phyloP scores from a whole-genome alignment of 2,888 invertebrate genomes.

The Apotomis betuletana region DNA sequence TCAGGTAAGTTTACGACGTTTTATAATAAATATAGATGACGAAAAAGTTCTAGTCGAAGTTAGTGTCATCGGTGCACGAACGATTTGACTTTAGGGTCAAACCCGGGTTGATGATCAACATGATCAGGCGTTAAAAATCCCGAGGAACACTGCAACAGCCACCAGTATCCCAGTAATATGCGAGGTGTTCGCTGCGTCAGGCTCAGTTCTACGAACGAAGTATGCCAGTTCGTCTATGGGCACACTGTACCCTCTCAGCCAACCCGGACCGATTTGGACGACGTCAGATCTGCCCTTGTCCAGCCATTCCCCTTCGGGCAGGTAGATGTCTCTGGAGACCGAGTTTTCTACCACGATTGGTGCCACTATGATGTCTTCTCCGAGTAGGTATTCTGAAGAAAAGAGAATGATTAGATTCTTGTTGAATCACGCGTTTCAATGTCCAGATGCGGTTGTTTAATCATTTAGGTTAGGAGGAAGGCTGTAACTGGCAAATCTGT shows the following conservation, averaged over 20 bases:
- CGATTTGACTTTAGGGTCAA: too few species aligned
- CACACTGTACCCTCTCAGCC: constrained; percentile 86
- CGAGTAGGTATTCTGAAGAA: constrained; percentile 90
- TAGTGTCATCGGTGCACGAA: too few species aligned
- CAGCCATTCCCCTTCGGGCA: constrained; percentile 89
- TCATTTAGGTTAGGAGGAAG: too few species aligned
- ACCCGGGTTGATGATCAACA: not conserved
- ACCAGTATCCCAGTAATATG: constrained; percentile 51
- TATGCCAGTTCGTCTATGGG: constrained; percentile 87
- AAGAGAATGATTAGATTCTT: not conserved
- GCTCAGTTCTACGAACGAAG: constrained; percentile 74
- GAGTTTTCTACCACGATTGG: constrained; percentile 88
- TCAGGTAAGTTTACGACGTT: too few species aligned
- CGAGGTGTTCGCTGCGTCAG: constrained; percentile 49
- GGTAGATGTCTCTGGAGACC: constrained; percentile 86
- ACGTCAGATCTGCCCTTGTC: constrained; percentile 81
- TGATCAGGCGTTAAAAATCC: constrained; percentile 29
- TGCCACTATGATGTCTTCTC: constrained; percentile 90
- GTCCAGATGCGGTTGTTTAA: too few species aligned
- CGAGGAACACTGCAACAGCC: constrained; percentile 54
- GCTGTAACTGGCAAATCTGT: too few species aligned
- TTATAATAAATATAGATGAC: too few species aligned
- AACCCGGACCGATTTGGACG: constrained; percentile 82
- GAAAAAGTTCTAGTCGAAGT: too few species aligned
- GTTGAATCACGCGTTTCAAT: too few species aligned